phyloP scores from a whole-genome alignment of 1,140 invertebrate genomes.

The Caerostris extrusa region DNA sequence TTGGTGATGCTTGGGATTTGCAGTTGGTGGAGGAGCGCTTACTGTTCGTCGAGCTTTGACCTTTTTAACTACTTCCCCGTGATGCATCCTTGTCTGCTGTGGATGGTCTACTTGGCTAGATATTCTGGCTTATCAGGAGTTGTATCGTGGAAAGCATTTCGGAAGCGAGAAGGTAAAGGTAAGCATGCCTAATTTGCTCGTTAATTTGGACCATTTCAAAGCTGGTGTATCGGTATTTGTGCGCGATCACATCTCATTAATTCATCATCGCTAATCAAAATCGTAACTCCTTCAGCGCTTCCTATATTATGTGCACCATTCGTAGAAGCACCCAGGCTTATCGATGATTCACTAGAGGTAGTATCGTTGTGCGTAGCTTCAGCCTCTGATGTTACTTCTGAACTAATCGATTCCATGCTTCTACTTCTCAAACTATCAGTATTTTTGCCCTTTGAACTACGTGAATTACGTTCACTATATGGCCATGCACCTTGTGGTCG shows the following conservation, averaged over 20 bases:
- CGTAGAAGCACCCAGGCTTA: conserved; percentile 48
- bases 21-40: conserved; percentile 73
- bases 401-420: conserved; percentile 78
- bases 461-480: conserved; percentile 79
- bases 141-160: conserved; percentile 70
- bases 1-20: conserved; percentile 52
- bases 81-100: conserved; percentile 27
- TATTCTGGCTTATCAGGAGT: conserved; percentile 22
- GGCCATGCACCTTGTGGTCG: conserved; percentile 75
- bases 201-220: conserved; percentile 74
- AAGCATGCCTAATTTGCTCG: conserved; percentile 62
- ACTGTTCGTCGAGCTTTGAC: conserved; percentile 75
- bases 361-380: conserved; percentile 73
- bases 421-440: conserved; percentile 77
- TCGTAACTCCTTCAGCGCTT: conserved; percentile 31
- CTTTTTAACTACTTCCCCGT: conserved; percentile 50
- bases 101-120: conserved; percentile 3
- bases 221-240: conserved; percentile 78
- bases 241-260: conserved; percentile 66
- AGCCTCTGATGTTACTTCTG: conserved; percentile 77
- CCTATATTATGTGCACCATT: conserved; percentile 4
- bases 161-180: conserved; percentile 59
- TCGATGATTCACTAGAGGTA: conserved; percentile 64
- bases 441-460: conserved; percentile 75
- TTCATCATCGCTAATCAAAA: conserved; percentile 71